phyloP scores from a whole-genome alignment of 2,888 invertebrate species.

The Abrostola tripartita region DNA sequence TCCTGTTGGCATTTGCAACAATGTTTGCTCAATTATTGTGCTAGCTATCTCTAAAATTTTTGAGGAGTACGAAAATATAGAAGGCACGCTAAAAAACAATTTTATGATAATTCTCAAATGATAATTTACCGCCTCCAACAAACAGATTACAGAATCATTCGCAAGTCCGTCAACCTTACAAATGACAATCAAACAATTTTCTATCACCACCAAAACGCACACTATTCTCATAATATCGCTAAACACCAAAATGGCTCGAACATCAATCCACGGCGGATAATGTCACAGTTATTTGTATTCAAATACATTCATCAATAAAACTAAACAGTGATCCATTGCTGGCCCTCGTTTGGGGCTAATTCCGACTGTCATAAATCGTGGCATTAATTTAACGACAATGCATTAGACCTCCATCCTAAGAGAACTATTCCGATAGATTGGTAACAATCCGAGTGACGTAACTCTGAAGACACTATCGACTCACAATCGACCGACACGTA shows the following conservation, averaged over 20 bases:
- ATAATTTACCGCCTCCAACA: slow-evolving; percentile 3
- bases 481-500: slow-evolving; percentile 40
- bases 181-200: slow-evolving; percentile 27
- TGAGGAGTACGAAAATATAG: too few species aligned
- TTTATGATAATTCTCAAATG: not conserved
- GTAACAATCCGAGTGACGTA: slow-evolving; percentile 74
- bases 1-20: too few species aligned
- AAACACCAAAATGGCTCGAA: slow-evolving; percentile 48
- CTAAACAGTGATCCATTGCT: slow-evolving; percentile 71
- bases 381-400: slow-evolving; percentile 87
- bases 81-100: not conserved
- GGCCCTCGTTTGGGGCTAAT: slow-evolving; percentile 73
- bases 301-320: slow-evolving; percentile 72
- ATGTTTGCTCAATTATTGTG: too few species aligned
- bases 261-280: slow-evolving; percentile 39
- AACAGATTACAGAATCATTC: slow-evolving; percentile 42
- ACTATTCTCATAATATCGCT: slow-evolving; percentile 43
- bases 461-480: slow-evolving; percentile 47
- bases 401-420: slow-evolving; percentile 86
- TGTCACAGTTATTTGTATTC: slow-evolving; percentile 62
- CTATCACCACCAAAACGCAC: slow-evolving; percentile 35
- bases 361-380: slow-evolving; percentile 85
- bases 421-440: slow-evolving; percentile 90
- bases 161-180: slow-evolving; percentile 40
- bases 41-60: too few species aligned